These are phyloP conservation scores for Athrips mouffetella DNA, from an alignment of 2,888 invertebrate genomes.

Conservation along the genomic window DNA sequence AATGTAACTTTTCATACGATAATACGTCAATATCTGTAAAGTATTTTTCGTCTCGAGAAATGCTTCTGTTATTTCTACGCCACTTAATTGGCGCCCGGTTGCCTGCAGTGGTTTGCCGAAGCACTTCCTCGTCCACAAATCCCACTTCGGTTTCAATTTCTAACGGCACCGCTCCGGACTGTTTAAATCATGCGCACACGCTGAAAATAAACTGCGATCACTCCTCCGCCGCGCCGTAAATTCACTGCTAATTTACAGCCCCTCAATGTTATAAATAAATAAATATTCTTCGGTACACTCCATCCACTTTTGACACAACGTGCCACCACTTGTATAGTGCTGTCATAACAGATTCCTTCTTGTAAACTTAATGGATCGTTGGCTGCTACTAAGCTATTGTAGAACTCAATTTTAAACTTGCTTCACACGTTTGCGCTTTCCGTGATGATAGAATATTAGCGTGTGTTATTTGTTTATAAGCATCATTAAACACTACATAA, in stretches of 20 bases:
- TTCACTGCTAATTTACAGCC: constrained; percentile 77
- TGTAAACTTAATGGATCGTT: constrained; percentile 51
- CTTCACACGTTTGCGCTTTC: constrained; percentile 5
- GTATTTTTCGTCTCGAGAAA: not conserved
- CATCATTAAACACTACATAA: constrained; percentile 15
- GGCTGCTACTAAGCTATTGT: constrained; percentile 7
- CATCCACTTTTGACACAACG: constrained; percentile 64
- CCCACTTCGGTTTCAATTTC: constrained; percentile 51
- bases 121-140: constrained; percentile 40
- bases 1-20: not conserved
- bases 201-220: constrained; percentile 72
- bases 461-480: constrained; percentile 16
- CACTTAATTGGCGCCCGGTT: constrained; percentile 11
- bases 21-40: not conserved
- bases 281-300: constrained; percentile 64
- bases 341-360: constrained; percentile 72
- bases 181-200: constrained; percentile 68
- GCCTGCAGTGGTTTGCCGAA: constrained; percentile 1
- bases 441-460: constrained; percentile 15
- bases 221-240: constrained; percentile 67
- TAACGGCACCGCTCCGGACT: constrained; percentile 45
- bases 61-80: not conserved
- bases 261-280: constrained; percentile 74
- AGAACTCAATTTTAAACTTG: not conserved
- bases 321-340: constrained; percentile 60